Conservation (phyloP, 2,888 invertebrate genomes). For the Diplazon laetatorius region DNA sequence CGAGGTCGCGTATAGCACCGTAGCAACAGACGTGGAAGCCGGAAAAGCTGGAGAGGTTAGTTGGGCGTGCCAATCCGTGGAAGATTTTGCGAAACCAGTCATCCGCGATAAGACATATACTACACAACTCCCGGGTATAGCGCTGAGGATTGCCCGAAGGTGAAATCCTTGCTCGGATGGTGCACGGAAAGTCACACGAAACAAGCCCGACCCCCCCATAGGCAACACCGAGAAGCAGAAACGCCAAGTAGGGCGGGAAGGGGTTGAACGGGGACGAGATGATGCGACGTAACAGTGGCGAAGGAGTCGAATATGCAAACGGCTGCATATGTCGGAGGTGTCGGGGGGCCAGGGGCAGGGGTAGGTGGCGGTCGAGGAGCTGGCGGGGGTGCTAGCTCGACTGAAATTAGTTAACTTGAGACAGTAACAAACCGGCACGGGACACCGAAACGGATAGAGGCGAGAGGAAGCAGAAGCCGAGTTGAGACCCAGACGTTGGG, state of each 20-base stretch:
- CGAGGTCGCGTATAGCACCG: not conserved
- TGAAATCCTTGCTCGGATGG: constrained; percentile 1
- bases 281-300: constrained; percentile 25
- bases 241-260: constrained; percentile 18
- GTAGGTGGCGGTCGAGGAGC: constrained; percentile 50
- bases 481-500: constrained; percentile 44
- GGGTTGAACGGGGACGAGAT: constrained; percentile 23
- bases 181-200: constrained; percentile 17
- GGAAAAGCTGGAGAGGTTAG: constrained; percentile 32
- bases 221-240: not conserved
- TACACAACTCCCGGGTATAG: constrained; percentile 24
- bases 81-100: constrained; percentile 39
- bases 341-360: constrained; percentile 37
- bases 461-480: constrained; percentile 45
- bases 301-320: constrained; percentile 53
- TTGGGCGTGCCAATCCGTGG: constrained; percentile 40
- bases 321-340: constrained; percentile 53
- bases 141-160: constrained; percentile 32
- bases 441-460: not conserved
- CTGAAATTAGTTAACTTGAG: constrained; percentile 70
- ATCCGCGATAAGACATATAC: constrained; percentile 55
- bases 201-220: constrained; percentile 1
- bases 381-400: constrained; percentile 38
- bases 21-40: constrained; percentile 13
- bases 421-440: constrained; percentile 62